A percentile compares a stretch with the other conserved stretches of the same genome.
Evolutionary conservation across 1,140 invertebrate species (phyloP).

Genomic region (Ctenoplectra terminalis): DNA sequence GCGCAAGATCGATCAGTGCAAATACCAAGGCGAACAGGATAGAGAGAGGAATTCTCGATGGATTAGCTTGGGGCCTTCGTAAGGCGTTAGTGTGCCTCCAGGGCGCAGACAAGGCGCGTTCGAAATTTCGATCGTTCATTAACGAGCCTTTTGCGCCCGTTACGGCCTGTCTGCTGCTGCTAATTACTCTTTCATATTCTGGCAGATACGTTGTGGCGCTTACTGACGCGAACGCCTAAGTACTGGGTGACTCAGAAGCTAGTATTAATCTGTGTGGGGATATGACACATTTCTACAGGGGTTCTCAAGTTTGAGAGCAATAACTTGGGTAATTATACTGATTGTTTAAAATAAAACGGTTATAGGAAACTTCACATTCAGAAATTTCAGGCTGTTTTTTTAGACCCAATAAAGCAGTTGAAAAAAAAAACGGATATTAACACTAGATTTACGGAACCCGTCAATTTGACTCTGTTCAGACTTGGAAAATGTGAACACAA

Average conservation of each 20-base stretch:
- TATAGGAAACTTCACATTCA: too few species aligned
- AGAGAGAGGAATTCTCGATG: conserved; percentile 40
- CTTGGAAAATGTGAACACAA: too few species aligned
- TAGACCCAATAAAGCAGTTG: too few species aligned
- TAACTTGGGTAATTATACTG: not conserved
- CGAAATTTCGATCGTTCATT: conserved; percentile 72
- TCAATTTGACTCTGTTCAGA: too few species aligned
- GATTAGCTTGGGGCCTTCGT: conserved; percentile 53
- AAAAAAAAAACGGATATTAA: too few species aligned
- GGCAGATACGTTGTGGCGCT: conserved; percentile 17
- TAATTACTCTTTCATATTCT: conserved; percentile 73
- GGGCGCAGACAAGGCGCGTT: conserved; percentile 50
- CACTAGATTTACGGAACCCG: too few species aligned
- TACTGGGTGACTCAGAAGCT: not conserved
- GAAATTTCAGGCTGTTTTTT: too few species aligned
- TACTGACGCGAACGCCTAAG: not conserved
- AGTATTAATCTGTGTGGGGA: conserved; percentile 3
- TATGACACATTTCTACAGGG: not conserved
- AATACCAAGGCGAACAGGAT: conserved; percentile 46
- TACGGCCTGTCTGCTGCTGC: conserved; percentile 42
- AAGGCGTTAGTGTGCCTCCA: conserved; percentile 56
- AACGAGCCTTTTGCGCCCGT: conserved; percentile 56
- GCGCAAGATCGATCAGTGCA: conserved; percentile 59
- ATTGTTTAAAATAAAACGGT: too few species aligned
- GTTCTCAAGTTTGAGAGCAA: not conserved